Conservation (phyloP, 2,797 vertebrate genomes). For the Acrossocheilus wenchowensis region DNA sequence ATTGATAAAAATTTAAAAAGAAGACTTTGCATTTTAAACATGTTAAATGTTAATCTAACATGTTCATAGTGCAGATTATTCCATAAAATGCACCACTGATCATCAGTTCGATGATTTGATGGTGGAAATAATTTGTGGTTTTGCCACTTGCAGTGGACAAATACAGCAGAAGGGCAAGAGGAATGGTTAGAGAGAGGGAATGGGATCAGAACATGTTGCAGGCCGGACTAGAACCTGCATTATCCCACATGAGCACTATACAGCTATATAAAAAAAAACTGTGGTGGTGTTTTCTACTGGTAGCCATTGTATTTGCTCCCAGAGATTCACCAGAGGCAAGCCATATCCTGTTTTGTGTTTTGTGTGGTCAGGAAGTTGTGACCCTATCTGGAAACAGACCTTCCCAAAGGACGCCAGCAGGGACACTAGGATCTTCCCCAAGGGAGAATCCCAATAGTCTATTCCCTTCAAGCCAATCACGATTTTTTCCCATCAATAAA, state of each 20-base stretch:
- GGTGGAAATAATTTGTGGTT: background rate
- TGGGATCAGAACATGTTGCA: background rate
- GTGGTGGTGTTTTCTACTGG: constrained; percentile 1
- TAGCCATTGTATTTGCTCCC: background rate
- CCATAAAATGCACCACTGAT: background rate
- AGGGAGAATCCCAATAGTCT: constrained; percentile 15
- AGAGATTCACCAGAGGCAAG: constrained; percentile 31
- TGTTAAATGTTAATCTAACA: background rate
- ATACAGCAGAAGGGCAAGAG: background rate
- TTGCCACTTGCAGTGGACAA: background rate
- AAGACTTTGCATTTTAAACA: constrained; percentile 3
- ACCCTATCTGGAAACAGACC: constrained; percentile 49
- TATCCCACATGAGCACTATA: background rate
- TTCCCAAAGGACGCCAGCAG: constrained; percentile 42
- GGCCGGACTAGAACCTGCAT: constrained; percentile 20
- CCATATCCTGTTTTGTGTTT: constrained; percentile 58
- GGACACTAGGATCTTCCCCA: constrained; percentile 5
- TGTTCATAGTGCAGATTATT: background rate
- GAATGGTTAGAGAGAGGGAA: background rate
- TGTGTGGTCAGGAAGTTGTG: constrained; percentile 55
- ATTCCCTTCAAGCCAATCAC: constrained; percentile 37
- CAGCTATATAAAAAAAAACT: constrained; percentile 1
- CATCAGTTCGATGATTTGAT: background rate
- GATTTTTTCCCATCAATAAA: constrained; percentile 20
- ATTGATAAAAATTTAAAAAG: background rate